phyloP scores from a whole-genome alignment of 1,140 invertebrate species.

The Scaptomyza graminum region DNA sequence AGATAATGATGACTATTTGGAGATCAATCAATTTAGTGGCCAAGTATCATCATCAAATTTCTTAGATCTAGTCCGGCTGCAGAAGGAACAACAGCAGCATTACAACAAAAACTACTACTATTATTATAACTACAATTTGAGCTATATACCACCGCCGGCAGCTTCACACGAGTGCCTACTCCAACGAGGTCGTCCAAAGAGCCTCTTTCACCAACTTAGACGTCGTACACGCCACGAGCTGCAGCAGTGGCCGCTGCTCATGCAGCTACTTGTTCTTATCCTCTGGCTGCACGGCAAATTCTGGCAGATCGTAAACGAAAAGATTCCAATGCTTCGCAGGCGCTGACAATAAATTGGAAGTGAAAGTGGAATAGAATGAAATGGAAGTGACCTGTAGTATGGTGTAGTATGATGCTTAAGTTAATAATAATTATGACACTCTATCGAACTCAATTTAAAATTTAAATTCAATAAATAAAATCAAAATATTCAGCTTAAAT shows the following conservation, averaged over 20 bases:
- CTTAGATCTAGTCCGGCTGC: constrained; percentile 57
- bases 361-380: neutral
- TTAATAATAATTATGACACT: constrained; percentile 61
- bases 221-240: constrained; percentile 70
- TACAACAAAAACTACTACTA: constrained; percentile 80
- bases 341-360: constrained; percentile 52
- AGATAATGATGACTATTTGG: constrained; percentile 43
- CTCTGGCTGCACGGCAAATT: constrained; percentile 76
- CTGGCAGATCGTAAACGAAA: constrained; percentile 72
- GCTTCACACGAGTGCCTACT: constrained; percentile 39
- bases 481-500: constrained; percentile 61
- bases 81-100: constrained; percentile 45
- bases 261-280: constrained; percentile 69
- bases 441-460: constrained; percentile 46
- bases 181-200: constrained; percentile 15
- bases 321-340: constrained; percentile 53
- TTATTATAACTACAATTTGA: constrained; percentile 81
- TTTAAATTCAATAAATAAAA: constrained; percentile 68
- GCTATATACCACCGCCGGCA: constrained; percentile 60
- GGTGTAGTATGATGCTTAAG: constrained; percentile 55
- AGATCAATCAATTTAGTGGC: constrained; percentile 50
- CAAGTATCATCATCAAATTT: constrained; percentile 27
- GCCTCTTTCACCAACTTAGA: constrained; percentile 59
- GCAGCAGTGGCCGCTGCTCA: constrained; percentile 74
- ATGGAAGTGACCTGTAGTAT: neutral